Conservation (phyloP, 2,113 vertebrate species). For the Spea multiplicata region DNA sequence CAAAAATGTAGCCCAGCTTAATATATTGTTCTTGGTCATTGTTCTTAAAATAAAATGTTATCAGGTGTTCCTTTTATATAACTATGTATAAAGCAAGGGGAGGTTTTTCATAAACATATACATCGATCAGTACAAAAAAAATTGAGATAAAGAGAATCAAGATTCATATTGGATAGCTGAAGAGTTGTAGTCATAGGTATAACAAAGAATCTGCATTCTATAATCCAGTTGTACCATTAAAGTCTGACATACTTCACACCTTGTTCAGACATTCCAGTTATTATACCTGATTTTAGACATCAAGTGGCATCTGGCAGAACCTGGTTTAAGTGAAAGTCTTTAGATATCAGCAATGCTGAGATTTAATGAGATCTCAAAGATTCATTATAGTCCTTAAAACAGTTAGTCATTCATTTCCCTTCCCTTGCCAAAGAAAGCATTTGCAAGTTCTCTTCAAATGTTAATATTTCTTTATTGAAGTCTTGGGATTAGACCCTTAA, state of each 20-base stretch:
- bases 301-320: conserved; percentile 1
- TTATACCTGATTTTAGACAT: conserved; percentile 18
- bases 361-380: conserved; percentile 38
- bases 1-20: too few species aligned
- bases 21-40: too few species aligned
- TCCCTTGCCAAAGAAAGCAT: conserved; percentile 40
- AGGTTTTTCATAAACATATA: too few species aligned
- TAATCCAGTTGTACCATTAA: not conserved
- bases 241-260: not conserved
- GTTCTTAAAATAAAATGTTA: too few species aligned
- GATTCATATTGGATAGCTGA: not conserved
- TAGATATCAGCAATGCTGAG: conserved; percentile 10
- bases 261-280: conserved; percentile 19
- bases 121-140: too few species aligned
- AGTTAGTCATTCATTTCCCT: conserved; percentile 42
- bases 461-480: conserved; percentile 43
- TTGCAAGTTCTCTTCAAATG: conserved; percentile 46
- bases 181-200: not conserved
- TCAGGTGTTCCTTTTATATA: too few species aligned
- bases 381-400: conserved; percentile 46
- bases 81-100: too few species aligned
- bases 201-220: not conserved
- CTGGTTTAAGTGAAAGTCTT: not conserved
- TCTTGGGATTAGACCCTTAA: conserved; percentile 4
- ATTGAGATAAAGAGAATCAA: too few species aligned